Base-by-base conservation (phyloP, 2,888 invertebrate species). In the Coecobrya sp. region DNA sequence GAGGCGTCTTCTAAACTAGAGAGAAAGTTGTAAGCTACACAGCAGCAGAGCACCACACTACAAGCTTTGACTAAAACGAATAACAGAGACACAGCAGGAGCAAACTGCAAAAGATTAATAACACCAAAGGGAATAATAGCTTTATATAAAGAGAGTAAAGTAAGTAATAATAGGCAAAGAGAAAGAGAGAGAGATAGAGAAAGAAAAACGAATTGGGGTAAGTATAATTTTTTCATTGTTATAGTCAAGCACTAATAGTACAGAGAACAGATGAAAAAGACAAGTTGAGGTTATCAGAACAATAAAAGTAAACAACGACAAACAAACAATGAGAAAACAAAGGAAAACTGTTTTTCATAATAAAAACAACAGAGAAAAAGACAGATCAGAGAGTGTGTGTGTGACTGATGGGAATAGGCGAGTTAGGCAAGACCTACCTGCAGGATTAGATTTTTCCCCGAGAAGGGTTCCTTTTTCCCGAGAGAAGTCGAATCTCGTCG, bases 391-490 rank as follows among this genome's bases (percentile, higher is more conserved):
- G 82, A 65, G 73, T 79, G 85, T 91, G 86, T 82, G 86, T 79
- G 86, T 81, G 88, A 89, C 81, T 86, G 93, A 93, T 92, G 93
- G 94, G 92, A 92, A 93, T 86, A 90, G 86, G 79, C 86, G 79
- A 93, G 89, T 92, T 88, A 92, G 93, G 93, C 91, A 89, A 93
- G 94, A 94, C 93, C 98, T 98, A 98, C 98, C 98, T 98, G 98
- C 97, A 98, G 98, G 98, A 98, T 98, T 97, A 98, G 98, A 98
- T 98, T 98, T 98, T 98, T 98, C 98, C 98, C 98, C 97, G 97
- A 98, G 97, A 97, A 97, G 96, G 97, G 97, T 97, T 98, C 98
- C 98, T 98, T 97, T 97, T 98, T 97, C 97, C 97, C 96, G 96
- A 97, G 96, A 97, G 97, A 97, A 97, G 98, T 98, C 97, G 98